phyloP scores from a whole-genome alignment of 2,888 invertebrate species.

The Metallyticus violacea region DNA sequence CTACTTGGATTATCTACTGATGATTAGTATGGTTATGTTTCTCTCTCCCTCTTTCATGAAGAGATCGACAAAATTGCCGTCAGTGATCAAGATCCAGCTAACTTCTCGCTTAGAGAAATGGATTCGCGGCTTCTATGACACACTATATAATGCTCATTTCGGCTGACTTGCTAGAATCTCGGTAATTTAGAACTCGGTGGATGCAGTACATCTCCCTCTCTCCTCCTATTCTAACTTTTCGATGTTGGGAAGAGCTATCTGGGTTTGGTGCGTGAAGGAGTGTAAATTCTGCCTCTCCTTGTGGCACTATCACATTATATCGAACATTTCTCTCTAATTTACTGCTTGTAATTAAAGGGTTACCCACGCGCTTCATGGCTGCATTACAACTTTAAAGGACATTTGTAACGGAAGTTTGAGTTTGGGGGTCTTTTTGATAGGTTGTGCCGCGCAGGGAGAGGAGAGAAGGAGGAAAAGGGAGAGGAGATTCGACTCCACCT shows the following conservation, averaged over 20 bases:
- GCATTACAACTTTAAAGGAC: constrained; percentile 33
- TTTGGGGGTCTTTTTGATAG: constrained; percentile 19
- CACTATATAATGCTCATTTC: not conserved
- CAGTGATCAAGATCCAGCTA: too few species aligned
- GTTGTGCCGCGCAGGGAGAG: not conserved
- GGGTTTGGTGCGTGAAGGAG: constrained; percentile 33
- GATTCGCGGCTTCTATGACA: not conserved
- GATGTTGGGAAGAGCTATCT: constrained; percentile 34
- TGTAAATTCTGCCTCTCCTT: constrained; percentile 34
- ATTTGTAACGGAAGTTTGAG: constrained; percentile 32
- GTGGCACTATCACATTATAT: constrained; percentile 35
- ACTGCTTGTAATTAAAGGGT: constrained; percentile 37
- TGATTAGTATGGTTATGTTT: not conserved
- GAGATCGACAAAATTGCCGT: not conserved
- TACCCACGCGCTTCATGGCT: constrained; percentile 33
- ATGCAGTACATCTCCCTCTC: not conserved
- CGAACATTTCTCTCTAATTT: constrained; percentile 36
- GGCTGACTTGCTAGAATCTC: not conserved
- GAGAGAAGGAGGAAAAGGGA: not conserved
- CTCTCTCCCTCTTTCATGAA: not conserved
- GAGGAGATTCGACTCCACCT: not conserved
- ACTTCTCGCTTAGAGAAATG: not conserved
- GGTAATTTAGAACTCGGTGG: constrained; percentile 6
- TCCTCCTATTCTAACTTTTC: constrained; percentile 17
- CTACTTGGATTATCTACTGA: too few species aligned